These are phyloP conservation scores for Magallana angulata DNA, from an alignment of 1,140 invertebrate species.

Conservation along the genomic window DNA sequence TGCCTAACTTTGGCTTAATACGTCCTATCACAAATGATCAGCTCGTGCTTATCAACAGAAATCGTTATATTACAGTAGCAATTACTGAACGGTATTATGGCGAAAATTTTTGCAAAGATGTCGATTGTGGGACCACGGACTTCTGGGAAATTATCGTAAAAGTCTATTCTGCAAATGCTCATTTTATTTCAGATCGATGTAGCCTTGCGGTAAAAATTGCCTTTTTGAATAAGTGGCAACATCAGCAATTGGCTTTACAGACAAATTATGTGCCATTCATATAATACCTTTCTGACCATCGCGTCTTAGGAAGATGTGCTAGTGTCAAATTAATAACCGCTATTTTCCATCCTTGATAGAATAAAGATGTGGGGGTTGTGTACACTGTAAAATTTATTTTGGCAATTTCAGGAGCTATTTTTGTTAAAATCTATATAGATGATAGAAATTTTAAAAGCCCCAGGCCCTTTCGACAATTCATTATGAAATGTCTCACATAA, in stretches of 20 bases:
- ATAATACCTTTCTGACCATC: not conserved
- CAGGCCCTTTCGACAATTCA: too few species aligned
- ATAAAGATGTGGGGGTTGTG: not conserved
- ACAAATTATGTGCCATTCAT: conserved; percentile 13
- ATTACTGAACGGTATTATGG: conserved; percentile 24
- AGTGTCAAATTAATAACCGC: conserved; percentile 10
- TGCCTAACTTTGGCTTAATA: not conserved
- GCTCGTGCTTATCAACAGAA: not conserved
- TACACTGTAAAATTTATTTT: not conserved
- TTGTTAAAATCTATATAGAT: conserved; percentile 17
- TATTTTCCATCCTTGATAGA: not conserved
- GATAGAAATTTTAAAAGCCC: not conserved
- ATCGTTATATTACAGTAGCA: conserved; percentile 12
- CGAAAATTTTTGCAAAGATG: conserved; percentile 10
- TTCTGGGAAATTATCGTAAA: conserved; percentile 20
- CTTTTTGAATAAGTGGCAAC: conserved; percentile 20
- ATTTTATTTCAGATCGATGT: conserved; percentile 25
- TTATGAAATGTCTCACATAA: too few species aligned
- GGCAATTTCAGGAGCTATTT: not conserved
- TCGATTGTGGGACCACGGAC: conserved; percentile 1
- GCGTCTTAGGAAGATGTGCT: not conserved
- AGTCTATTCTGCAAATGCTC: conserved; percentile 15
- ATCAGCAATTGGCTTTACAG: not conserved
- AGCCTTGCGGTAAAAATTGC: conserved; percentile 16
- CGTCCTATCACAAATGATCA: not conserved